Evolutionary conservation across 2,113 vertebrate genomes (phyloP), one percentile per base, ranked within the genome.

Genomic region (Amphiprion ocellaris): DNA sequence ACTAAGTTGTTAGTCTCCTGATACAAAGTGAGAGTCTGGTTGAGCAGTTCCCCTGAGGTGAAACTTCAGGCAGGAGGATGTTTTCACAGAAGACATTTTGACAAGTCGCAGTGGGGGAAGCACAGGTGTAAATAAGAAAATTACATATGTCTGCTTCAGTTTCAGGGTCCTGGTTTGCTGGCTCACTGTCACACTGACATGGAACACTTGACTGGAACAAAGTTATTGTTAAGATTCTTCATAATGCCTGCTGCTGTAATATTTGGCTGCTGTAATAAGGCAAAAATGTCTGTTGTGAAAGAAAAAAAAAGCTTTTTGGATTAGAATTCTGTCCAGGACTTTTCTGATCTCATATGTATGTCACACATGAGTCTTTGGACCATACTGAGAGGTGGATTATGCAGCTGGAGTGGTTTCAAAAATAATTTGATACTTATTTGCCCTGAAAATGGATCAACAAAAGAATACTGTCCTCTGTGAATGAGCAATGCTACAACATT

Each of bases 71-170:
- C 16, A 50, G 41, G 41, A 44, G 12, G 41, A 14, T 44, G 11
- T 15, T 15, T 44, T 44, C 41, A 44, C 41, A 50, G 49, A 50
- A 19, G 49, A 50, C 19, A n/a, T 50, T 50, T n/a, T n/a, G 16
- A 50, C 16, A 50, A 50, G 49, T 19, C 4, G 2, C 49, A n/a
- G 41, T 44, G 41, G 11, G 33, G 16, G 59, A 41, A 70, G 10
- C 6, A 8, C 53, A 26, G 41, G 62, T 75, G 73, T 66, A 49
- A 68, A 69, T 53, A 28, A 28, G 37, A 33, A n/a, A 21, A 67
- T 47, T 47, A n/a, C 39, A 39, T 5, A 37, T 55, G n/a, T 16
- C 39, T 55, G 64, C 7, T 62, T 23, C 15, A 33, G n/a, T 44
- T 19, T 63, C 24, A 49, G 33, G 16, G 19, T 28, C 46, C 44